phyloP scores from a whole-genome alignment of 2,888 invertebrate genomes.

The Chymomyza caudatula region DNA sequence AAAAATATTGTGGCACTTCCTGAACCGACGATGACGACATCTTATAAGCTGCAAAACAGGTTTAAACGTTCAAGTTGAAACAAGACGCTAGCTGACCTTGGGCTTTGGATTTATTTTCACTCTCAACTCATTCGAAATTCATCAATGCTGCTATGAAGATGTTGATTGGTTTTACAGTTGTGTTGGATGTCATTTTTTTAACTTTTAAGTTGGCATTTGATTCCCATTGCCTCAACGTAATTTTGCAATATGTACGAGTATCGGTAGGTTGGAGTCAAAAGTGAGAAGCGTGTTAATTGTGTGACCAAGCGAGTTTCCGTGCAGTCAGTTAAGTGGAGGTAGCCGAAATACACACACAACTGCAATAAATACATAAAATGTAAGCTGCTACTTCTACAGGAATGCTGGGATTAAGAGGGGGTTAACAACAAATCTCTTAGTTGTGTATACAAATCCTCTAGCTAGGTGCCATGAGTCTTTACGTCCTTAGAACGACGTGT shows the following conservation, averaged over 20 bases:
- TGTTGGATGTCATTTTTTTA: slow-evolving; percentile 48
- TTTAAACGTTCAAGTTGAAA: slow-evolving; percentile 46
- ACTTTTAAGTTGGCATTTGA: slow-evolving; percentile 72
- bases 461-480: neutral
- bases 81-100: slow-evolving; percentile 54
- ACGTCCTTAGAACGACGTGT: neutral
- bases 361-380: slow-evolving; percentile 1
- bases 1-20: slow-evolving; percentile 30
- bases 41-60: slow-evolving; percentile 52
- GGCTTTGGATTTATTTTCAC: slow-evolving; percentile 9
- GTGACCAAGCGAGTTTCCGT: neutral
- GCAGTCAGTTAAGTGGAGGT: neutral
- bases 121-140: slow-evolving; percentile 7
- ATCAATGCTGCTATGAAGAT: slow-evolving; percentile 30
- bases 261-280: neutral
- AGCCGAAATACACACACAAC: neutral
- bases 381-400: neutral
- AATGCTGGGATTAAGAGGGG: neutral
- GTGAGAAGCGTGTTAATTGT: neutral
- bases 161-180: slow-evolving; percentile 24
- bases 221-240: slow-evolving; percentile 68
- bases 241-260: slow-evolving; percentile 51
- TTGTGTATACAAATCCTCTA: neutral
- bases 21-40: neutral
- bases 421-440: neutral